These are phyloP conservation scores for Ganaspis brasiliensis DNA, from an alignment of 2,888 invertebrate species.

Conservation along the genomic window DNA sequence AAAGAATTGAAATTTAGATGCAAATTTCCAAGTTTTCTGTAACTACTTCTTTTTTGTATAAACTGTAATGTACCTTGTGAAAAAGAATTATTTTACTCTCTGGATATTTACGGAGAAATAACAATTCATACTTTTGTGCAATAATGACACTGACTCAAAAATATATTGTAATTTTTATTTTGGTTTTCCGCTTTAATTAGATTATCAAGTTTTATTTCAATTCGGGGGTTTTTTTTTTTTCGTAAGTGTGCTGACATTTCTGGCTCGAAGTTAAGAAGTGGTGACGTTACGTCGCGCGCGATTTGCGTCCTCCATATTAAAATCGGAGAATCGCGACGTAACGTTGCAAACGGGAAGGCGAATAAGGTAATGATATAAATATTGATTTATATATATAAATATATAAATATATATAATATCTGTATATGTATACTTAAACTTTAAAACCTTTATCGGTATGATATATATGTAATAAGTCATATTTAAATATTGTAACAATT, in stretches of 20 bases:
- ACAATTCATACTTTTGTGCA: no score
- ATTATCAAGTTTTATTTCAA: conserved; percentile 11
- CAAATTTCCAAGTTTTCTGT: no score
- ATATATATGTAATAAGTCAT: conserved; percentile 80
- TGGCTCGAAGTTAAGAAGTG: conserved; percentile 5
- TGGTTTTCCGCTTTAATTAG: neutral
- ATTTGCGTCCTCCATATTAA: conserved; percentile 46
- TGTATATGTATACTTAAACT: conserved; percentile 75
- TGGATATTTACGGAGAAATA: no score
- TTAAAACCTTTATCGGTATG: conserved; percentile 72
- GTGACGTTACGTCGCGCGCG: conserved; percentile 55
- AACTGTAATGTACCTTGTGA: no score
- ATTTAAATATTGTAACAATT: conserved; percentile 81
- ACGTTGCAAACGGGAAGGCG: conserved; percentile 52
- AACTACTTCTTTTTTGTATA: no score
- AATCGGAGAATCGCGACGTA: conserved; percentile 47
- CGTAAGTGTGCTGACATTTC: conserved; percentile 3
- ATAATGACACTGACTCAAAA: no score
- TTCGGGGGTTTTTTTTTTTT: neutral
- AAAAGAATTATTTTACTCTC: no score
- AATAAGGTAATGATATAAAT: conserved; percentile 78
- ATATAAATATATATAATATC: conserved; percentile 73
- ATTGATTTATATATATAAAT: conserved; percentile 75
- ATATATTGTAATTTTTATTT: no score
- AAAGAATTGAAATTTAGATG: no score